Evolutionary conservation across 2,797 vertebrate genomes (phyloP), one percentile per base, ranked within the genome.

Genomic region (Muraenolepis orangiensis): DNA sequence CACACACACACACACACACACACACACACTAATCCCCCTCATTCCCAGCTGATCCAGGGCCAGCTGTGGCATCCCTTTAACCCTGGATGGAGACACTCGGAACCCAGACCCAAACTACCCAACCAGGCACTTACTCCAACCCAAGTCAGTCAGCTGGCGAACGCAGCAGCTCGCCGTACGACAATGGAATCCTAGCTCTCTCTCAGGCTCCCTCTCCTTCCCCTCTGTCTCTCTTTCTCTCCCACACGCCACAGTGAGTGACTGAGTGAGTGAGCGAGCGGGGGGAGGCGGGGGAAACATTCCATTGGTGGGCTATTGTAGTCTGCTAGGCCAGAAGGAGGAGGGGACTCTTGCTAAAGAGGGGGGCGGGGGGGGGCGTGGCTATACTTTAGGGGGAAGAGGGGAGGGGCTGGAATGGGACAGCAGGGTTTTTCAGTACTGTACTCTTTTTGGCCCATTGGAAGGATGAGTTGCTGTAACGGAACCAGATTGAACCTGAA

Each of bases 301-400:
- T 92, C 91, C 87, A 91, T 87, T 85, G 85, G 87, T 90, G 85
- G 90, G 85, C 87, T 84, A 82, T 90, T 90, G 80, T 82, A 88
- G 87, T 81, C 77, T 72, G 78, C 76, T 72, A 29, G 84, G 84
- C 78, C 76, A 71, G 83, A 80, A 81, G 87, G 84, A 82, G 82
- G 82, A 82, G 77, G 42, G 81, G 73, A 67, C 77, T 74, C 76
- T 75, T 31, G 74, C 70, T 32, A 18, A 34, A 29, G 28, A 30
- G 38, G 29, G 42, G 36, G 71, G 2, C 2, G 20, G 26, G 28
- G 20, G 38, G 29, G 42, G 36, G 71, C 3, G 3, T 8, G 26
- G 66, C 2, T 34, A 7, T 69, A 16, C 2, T 66, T 26, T 66
- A 0, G 12, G 64, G 51, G 46, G 40, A 40, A 14, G 38, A 5